Conservation (phyloP, 2,113 vertebrate species). For the Reinhardtius hippoglossoides region DNA sequence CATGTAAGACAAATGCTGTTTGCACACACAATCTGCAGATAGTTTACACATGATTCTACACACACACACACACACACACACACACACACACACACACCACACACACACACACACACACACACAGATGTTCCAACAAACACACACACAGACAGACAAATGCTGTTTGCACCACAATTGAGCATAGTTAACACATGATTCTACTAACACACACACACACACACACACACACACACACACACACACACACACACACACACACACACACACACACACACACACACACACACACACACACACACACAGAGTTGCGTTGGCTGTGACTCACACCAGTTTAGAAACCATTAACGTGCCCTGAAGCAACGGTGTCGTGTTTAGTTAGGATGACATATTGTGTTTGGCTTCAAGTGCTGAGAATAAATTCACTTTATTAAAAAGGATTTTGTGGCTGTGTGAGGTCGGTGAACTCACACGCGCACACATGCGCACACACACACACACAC, state of each 20-base stretch:
- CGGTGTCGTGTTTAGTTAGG: constrained; percentile 23
- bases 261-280: constrained; percentile 11
- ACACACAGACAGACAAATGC: neutral
- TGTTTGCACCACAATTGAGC: neutral
- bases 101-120: too few relatives aligned
- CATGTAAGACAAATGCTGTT: neutral
- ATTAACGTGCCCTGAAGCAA: constrained; percentile 22
- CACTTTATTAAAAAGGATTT: constrained; percentile 37
- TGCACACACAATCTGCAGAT: neutral
- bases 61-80: constrained; percentile 16
- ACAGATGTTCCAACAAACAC: too few relatives aligned
- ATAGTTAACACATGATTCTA: constrained; percentile 1
- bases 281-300: constrained; percentile 23
- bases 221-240: too few relatives aligned
- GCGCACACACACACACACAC: neutral
- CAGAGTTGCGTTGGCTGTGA: constrained; percentile 24
- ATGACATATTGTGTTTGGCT: constrained; percentile 49
- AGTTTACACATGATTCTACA: neutral
- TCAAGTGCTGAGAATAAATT: constrained; percentile 48
- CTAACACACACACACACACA: constrained; percentile 25
- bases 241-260: too few relatives aligned
- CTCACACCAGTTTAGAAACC: constrained; percentile 41
- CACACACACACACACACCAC: constrained; percentile 19
- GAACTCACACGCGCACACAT: neutral
- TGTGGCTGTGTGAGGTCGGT: neutral